phyloP scores from a whole-genome alignment of 2,888 invertebrate species.

The Temnothorax rugatulus region DNA sequence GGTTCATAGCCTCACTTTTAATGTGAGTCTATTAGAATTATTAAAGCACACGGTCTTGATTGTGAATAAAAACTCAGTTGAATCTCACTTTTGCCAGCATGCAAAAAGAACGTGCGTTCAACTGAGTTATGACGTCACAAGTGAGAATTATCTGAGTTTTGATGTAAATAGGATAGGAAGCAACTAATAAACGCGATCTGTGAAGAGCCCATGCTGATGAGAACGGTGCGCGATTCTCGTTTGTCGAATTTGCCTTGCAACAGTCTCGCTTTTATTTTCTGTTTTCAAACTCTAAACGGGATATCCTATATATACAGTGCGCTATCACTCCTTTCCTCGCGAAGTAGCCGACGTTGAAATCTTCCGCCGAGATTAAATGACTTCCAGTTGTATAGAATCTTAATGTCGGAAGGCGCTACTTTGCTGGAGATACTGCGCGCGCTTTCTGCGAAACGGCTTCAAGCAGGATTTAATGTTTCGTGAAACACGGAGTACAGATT shows the following conservation, averaged over 20 bases:
- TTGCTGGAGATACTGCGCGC: slow-evolving; percentile 49
- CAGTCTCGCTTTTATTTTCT: slow-evolving; percentile 31
- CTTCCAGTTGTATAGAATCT: slow-evolving; percentile 58
- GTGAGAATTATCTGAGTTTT: no score
- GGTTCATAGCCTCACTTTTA: no score
- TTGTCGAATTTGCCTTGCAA: slow-evolving; percentile 52
- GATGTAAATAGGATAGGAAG: no score
- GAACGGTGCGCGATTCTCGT: slow-evolving; percentile 27
- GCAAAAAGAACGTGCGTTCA: no score
- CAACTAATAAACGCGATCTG: background rate
- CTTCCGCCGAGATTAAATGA: slow-evolving; percentile 57
- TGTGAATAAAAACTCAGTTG: no score
- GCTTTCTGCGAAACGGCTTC: slow-evolving; percentile 50
- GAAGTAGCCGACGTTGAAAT: slow-evolving; percentile 51
- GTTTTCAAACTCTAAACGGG: slow-evolving; percentile 46
- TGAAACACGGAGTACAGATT: slow-evolving; percentile 57
- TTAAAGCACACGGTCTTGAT: no score
- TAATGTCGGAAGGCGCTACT: slow-evolving; percentile 55
- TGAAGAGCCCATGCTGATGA: background rate
- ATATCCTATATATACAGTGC: slow-evolving; percentile 25
- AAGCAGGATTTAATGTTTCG: slow-evolving; percentile 56
- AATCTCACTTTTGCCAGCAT: no score
- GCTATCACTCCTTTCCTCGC: slow-evolving; percentile 38
- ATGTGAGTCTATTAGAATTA: no score
- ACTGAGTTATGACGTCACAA: no score